These are phyloP conservation scores for Spodoptera frugiperda DNA, from an alignment of 1,140 invertebrate genomes.

Conservation along the genomic window DNA sequence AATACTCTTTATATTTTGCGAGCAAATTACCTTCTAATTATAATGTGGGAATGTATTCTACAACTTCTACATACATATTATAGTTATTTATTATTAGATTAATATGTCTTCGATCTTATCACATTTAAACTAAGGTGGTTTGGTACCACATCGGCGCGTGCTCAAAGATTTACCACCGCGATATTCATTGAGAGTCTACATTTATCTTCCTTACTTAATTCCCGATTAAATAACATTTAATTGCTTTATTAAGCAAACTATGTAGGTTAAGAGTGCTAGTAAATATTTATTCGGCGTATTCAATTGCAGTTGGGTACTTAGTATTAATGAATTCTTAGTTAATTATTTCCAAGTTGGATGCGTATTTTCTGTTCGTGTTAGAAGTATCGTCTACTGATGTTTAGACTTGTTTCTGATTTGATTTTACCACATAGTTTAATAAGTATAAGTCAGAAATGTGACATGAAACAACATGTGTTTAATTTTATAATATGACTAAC, in stretches of 20 bases:
- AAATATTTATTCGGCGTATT: conserved; percentile 21
- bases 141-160: conserved; percentile 41
- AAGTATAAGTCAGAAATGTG: too few relatives aligned
- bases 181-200: conserved; percentile 30
- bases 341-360: background rate
- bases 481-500: too few relatives aligned
- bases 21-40: conserved; percentile 45
- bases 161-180: conserved; percentile 35
- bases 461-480: too few relatives aligned
- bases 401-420: too few relatives aligned
- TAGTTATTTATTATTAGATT: conserved; percentile 45
- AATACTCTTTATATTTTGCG: background rate
- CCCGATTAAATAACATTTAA: conserved; percentile 36
- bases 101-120: conserved; percentile 48
- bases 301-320: conserved; percentile 19
- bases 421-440: too few relatives aligned
- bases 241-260: conserved; percentile 41
- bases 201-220: conserved; percentile 45
- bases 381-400: too few relatives aligned
- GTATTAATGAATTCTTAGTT: background rate
- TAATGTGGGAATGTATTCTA: conserved; percentile 38
- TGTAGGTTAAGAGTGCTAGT: conserved; percentile 28
- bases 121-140: conserved; percentile 25
- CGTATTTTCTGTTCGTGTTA: background rate
- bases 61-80: conserved; percentile 43